phyloP scores from a whole-genome alignment of 2,797 vertebrate species.

The Artibeus lituratus region DNA sequence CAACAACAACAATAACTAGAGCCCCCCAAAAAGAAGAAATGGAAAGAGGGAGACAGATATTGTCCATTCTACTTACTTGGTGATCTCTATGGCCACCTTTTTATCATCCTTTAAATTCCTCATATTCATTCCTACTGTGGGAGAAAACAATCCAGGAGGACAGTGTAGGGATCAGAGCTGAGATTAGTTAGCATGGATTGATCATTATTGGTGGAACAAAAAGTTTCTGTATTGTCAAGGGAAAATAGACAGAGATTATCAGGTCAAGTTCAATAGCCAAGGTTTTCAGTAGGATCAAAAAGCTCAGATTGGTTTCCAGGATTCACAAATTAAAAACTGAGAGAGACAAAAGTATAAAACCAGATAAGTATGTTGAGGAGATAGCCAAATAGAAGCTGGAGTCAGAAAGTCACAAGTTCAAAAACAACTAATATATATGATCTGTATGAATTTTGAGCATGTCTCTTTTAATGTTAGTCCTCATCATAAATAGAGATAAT shows the following conservation, averaged over 20 bases:
- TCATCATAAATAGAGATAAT: neutral
- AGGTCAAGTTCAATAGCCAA: neutral
- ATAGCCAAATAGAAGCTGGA: neutral
- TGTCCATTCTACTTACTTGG: neutral
- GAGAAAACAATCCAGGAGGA: neutral
- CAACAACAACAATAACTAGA: too few relatives aligned
- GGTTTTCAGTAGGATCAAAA: neutral
- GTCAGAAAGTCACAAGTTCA: neutral
- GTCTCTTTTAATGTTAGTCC: neutral
- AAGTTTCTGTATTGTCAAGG: neutral
- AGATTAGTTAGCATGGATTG: neutral
- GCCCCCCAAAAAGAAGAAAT: neutral
- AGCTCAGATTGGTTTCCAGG: neutral
- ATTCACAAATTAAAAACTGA: neutral
- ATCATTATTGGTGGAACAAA: neutral
- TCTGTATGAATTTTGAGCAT: neutral
- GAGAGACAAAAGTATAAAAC: neutral
- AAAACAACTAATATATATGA: neutral
- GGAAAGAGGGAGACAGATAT: too few relatives aligned
- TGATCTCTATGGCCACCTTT: neutral
- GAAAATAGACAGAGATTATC: neutral
- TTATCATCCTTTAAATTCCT: neutral
- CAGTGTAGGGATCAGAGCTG: neutral
- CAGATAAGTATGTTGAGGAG: neutral
- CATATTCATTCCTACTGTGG: neutral